Evolutionary conservation across 2,797 vertebrate genomes (phyloP).

Genomic region (Liparis tanakae): DNA sequence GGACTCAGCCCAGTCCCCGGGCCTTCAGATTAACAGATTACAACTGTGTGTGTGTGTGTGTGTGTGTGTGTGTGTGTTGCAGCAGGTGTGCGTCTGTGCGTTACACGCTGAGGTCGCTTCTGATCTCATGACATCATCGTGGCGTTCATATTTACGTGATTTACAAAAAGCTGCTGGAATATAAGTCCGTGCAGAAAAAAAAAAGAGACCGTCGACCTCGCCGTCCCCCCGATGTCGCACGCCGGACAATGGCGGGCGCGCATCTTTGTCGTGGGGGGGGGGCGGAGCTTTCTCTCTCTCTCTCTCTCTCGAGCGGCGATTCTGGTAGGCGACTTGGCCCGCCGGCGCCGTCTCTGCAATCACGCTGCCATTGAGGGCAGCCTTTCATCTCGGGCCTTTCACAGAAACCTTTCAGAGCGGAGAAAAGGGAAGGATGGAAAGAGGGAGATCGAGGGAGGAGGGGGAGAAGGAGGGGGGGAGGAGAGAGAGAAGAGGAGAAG

Average conservation of each 20-base stretch:
- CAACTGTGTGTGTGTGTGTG: conserved; percentile 7
- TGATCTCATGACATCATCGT: conserved; percentile 13
- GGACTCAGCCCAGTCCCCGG: conserved; percentile 34
- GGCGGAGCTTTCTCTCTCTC: conserved; percentile 20
- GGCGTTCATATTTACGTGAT: conserved; percentile 23
- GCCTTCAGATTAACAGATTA: conserved; percentile 40
- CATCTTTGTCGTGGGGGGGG: conserved; percentile 46
- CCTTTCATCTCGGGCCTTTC: conserved; percentile 83
- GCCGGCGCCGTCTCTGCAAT: conserved; percentile 71
- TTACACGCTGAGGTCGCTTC: background rate
- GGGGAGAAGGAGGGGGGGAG: conserved; percentile 58
- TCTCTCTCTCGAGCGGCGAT: conserved; percentile 2
- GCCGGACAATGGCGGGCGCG: conserved; percentile 17
- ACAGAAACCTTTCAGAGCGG: conserved; percentile 74
- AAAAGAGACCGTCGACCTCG: conserved; percentile 20
- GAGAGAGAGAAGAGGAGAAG: conserved; percentile 68
- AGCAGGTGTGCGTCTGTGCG: conserved; percentile 11
- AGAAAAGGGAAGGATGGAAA: conserved; percentile 63
- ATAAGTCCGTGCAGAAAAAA: conserved; percentile 12
- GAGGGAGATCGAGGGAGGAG: conserved; percentile 53
- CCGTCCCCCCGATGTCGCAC: conserved; percentile 29
- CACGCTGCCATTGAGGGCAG: conserved; percentile 71
- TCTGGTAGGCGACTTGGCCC: conserved; percentile 64
- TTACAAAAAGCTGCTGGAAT: conserved; percentile 18
- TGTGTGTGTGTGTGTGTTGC: background rate